These are phyloP conservation scores for Dryococelus australis DNA, from an alignment of 2,888 invertebrate species.

Conservation along the genomic window DNA sequence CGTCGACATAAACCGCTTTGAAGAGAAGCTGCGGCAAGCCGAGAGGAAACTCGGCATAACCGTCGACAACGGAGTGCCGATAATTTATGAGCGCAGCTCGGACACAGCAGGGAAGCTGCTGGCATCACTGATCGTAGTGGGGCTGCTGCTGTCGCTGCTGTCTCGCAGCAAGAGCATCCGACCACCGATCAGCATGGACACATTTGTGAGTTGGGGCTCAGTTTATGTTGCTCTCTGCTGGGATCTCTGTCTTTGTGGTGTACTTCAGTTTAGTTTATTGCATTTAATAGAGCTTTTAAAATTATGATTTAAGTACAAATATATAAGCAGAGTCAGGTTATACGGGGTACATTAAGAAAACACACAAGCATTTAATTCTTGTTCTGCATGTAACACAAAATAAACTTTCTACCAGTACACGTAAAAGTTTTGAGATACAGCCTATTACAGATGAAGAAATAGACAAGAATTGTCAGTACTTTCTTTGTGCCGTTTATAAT, in stretches of 20 bases:
- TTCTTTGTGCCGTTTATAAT: too few relatives aligned
- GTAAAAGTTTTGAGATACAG: too few relatives aligned
- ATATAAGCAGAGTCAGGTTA: too few relatives aligned
- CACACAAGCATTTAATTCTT: too few relatives aligned
- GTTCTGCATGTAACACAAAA: too few relatives aligned
- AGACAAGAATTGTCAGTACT: too few relatives aligned
- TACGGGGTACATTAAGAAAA: too few relatives aligned
- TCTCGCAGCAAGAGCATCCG: constrained; percentile 72
- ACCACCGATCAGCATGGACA: constrained; percentile 75
- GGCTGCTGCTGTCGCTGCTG: constrained; percentile 71
- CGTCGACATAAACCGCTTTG: constrained; percentile 84
- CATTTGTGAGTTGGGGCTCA: constrained; percentile 73
- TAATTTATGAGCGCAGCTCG: constrained; percentile 82
- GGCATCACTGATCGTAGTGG: constrained; percentile 72
- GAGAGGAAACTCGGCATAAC: constrained; percentile 82
- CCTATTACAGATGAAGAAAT: too few relatives aligned
- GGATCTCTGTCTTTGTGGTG: neutral
- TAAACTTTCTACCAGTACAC: too few relatives aligned
- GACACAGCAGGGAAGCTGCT: constrained; percentile 76
- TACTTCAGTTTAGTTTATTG: neutral
- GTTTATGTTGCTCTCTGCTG: neutral
- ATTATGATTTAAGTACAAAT: too few relatives aligned
- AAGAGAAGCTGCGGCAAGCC: constrained; percentile 86
- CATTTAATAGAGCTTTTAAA: too few relatives aligned
- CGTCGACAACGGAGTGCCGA: constrained; percentile 77